Conservation (phyloP, 1,140 invertebrate species). For the Panonychus citri region DNA sequence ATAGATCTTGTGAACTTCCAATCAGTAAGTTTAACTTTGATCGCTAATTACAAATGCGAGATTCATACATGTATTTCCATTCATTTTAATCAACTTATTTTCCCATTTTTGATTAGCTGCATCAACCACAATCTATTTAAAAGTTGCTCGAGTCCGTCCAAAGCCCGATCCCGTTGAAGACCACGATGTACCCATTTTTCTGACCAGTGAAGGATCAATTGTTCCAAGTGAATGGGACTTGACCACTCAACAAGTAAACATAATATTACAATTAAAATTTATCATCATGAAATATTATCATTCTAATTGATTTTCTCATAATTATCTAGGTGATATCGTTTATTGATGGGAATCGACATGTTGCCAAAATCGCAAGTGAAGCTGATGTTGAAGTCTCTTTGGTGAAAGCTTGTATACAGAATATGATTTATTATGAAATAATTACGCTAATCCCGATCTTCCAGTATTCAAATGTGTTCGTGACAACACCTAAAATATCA, state of each 20-base stretch:
- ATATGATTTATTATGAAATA: conserved; percentile 60
- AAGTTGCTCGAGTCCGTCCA: conserved; percentile 23
- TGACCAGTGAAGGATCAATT: conserved; percentile 28
- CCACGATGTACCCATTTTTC: conserved; percentile 70
- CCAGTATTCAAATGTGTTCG: conserved; percentile 81
- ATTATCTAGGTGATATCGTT: conserved; percentile 48
- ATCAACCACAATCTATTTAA: conserved; percentile 26
- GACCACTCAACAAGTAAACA: conserved; percentile 47
- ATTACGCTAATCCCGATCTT: conserved; percentile 64
- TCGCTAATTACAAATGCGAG: conserved; percentile 18
- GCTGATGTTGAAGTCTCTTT: conserved; percentile 78
- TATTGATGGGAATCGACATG: conserved; percentile 77
- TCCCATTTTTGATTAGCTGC: conserved; percentile 16
- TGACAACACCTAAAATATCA: conserved; percentile 46
- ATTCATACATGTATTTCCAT: not conserved
- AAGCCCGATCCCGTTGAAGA: conserved; percentile 52
- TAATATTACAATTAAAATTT: not conserved
- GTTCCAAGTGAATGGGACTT: conserved; percentile 60
- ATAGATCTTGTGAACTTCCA: conserved; percentile 41
- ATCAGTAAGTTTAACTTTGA: conserved; percentile 13
- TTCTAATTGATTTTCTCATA: not conserved
- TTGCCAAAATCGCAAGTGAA: conserved; percentile 31
- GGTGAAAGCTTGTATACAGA: conserved; percentile 81
- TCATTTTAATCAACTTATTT: not conserved
- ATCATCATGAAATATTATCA: not conserved